Conservation (phyloP, 2,888 invertebrate genomes). For the Trichogramma dendrolimi region DNA sequence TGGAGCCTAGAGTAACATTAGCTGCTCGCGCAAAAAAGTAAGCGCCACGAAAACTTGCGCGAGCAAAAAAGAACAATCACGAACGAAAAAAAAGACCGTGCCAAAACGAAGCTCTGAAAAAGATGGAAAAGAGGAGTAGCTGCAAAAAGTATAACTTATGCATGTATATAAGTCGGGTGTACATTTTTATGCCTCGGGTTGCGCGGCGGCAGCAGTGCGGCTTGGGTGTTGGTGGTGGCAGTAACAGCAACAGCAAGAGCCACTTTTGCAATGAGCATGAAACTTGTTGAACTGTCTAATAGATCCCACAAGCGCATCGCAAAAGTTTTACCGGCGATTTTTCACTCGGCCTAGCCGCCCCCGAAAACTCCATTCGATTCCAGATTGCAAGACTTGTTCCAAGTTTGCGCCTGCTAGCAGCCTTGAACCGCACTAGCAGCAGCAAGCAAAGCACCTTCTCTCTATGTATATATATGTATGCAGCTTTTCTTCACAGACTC, state of each 20-base stretch:
- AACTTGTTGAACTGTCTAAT: conserved; percentile 50
- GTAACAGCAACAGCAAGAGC: conserved; percentile 8
- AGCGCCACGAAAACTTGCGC: no score
- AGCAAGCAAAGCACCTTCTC: conserved; percentile 9
- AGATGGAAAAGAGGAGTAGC: neutral
- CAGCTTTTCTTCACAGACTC: no score
- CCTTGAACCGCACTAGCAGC: conserved; percentile 1
- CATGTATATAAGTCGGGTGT: no score
- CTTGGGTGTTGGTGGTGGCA: neutral
- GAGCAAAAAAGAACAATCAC: neutral
- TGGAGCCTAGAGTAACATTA: no score
- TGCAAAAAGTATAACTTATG: no score
- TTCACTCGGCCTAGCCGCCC: conserved; percentile 46
- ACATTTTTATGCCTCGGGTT: no score
- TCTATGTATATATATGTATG: neutral
- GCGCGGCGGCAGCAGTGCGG: no score
- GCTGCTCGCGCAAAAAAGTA: no score
- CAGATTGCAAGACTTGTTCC: conserved; percentile 47
- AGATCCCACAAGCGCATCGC: conserved; percentile 39
- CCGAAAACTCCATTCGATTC: conserved; percentile 45
- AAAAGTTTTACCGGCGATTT: conserved; percentile 47
- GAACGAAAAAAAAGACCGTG: conserved; percentile 5
- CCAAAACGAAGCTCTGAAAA: conserved; percentile 1
- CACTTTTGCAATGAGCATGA: neutral
- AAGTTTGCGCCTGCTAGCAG: conserved; percentile 39